Evolutionary conservation across 2,113 vertebrate genomes (phyloP), one percentile per base, ranked within the genome.

Genomic region (Trichomycterus rosablanca): DNA sequence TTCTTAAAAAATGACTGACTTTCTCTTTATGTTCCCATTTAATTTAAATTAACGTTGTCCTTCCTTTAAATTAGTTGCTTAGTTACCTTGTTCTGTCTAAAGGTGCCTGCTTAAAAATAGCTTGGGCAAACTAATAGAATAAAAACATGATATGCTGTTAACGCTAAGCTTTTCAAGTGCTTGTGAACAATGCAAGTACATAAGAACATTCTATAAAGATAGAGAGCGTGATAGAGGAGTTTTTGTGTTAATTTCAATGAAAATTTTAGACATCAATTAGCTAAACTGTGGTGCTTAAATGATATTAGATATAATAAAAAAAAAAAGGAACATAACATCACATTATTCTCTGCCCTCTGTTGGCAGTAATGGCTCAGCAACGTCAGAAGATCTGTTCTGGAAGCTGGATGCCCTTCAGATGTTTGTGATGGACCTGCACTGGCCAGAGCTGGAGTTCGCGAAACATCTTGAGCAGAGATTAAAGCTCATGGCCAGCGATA

Each of bases 401-500:
- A 98, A 99, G 81, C 83, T 99, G 26, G 93, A 97, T 44, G 94
- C 95, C 3, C 90, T 99, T 8, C 96, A 99, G 76, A 92, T 92
- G 85, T 99, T 99, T 72, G 87, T 97, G 55, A 76, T 88, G 80
- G 96, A 98, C 77, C 91, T 99, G 9, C 90, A 93, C 70, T 98
- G 96, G 96, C 95, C 95, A 18, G 95, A 99, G 82, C 87, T 89
- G 5, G 94, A 98, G 83, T 98, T 99, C 77, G 91, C 92, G 67
- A 86, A 91, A 75, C 95, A 98, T 71, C 89, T 98, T 84, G 93
- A 99, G 76, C 95, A 96, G 71, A 89, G 95, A 58, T 93, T 99
- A 63, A 98, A 97, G 75, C 90, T 97, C 63, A 97, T 99, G 96
- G 94, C 94, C 75, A 91, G 92, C 78, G 94, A 98, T 79, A 99